Evolutionary conservation across 2,888 invertebrate genomes (phyloP).

Genomic region (Tenthredo scrophulariae): DNA sequence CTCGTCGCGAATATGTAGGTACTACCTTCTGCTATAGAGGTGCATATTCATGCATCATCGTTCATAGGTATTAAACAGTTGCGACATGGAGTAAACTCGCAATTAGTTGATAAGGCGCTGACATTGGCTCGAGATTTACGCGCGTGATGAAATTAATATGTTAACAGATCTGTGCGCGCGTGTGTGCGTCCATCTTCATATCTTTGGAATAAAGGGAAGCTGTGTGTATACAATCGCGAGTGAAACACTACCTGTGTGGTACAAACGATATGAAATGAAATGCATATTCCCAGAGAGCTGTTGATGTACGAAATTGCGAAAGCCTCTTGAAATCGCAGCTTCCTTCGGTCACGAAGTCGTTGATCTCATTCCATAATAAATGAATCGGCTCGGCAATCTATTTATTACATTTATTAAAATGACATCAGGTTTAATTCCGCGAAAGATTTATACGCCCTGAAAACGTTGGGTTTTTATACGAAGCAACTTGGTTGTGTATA

Average conservation of each 20-base stretch:
- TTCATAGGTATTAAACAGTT: not conserved
- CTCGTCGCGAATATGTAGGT: not conserved
- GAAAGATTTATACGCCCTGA: not conserved
- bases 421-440: not conserved
- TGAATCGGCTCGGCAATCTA: conserved; percentile 36
- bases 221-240: not conserved
- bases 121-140: not conserved
- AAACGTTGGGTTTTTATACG: not conserved
- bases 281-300: conserved; percentile 29
- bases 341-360: conserved; percentile 57
- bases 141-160: not conserved
- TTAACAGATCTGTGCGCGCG: not conserved
- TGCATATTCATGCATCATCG: not conserved
- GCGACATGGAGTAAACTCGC: conserved; percentile 6
- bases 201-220: not conserved
- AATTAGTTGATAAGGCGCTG: conserved; percentile 17
- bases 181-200: not conserved
- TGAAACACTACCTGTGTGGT: not conserved
- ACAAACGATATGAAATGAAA: conserved; percentile 29
- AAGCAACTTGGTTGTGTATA: not conserved
- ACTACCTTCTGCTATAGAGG: not conserved
- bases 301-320: conserved; percentile 49
- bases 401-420: conserved; percentile 47
- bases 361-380: conserved; percentile 58
- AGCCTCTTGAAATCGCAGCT: conserved; percentile 52